These are phyloP conservation scores for Tragelaphus strepsiceros DNA, from an alignment of 2,113 vertebrate genomes.

Conservation along the genomic window DNA sequence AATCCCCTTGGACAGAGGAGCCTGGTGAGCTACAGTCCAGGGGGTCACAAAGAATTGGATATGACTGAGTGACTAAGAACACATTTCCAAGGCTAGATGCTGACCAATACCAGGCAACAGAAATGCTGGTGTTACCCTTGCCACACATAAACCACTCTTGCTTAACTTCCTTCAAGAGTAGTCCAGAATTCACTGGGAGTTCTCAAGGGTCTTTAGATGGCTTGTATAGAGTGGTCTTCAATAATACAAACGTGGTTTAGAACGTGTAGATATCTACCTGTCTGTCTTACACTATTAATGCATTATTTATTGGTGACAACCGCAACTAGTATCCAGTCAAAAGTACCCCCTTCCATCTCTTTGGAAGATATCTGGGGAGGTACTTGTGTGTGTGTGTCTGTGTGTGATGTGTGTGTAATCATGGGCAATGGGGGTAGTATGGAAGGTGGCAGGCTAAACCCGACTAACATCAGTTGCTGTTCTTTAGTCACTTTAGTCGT, in stretches of 20 bases:
- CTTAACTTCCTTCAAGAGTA: neutral
- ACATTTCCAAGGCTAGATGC: neutral
- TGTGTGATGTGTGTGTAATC: neutral
- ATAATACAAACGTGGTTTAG: neutral
- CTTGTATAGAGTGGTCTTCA: neutral
- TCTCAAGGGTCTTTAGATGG: neutral
- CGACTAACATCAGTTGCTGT: neutral
- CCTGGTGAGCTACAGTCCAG: neutral
- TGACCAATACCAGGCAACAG: neutral
- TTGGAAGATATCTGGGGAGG: neutral
- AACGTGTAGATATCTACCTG: neutral
- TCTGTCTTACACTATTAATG: neutral
- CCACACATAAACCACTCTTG: fast-evolving
- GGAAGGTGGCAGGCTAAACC: neutral
- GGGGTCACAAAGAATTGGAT: neutral
- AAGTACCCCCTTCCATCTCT: neutral
- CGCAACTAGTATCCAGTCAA: neutral
- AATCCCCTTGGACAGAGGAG: neutral
- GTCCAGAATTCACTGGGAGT: neutral
- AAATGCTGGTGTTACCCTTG: neutral
- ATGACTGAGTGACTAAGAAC: neutral
- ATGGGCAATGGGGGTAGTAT: neutral
- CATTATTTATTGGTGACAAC: neutral
- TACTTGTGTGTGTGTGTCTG: neutral
- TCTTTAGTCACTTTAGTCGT: neutral